Conservation (phyloP, 30 jellyfish, hydroid and myxozoan species). For the Hydractinia symbiolongicarpus region DNA sequence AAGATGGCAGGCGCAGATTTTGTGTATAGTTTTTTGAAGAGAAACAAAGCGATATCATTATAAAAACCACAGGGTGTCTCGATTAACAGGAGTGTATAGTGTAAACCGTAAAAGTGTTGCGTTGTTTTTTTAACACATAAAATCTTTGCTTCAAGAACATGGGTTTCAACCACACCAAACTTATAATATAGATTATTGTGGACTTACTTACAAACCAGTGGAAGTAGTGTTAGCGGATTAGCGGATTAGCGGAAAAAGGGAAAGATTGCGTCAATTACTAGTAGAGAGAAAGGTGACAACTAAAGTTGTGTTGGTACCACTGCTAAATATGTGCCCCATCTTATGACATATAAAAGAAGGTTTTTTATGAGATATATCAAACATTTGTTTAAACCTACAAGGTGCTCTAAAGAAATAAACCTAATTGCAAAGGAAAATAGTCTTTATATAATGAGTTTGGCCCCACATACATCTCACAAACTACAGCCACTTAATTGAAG, state of each 20-base stretch:
- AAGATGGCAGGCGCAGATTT: too few relatives aligned
- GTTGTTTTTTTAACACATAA: too few relatives aligned
- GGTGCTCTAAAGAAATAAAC: conserved; percentile 9
- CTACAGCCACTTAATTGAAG: conserved; percentile 43
- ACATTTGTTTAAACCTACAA: conserved; percentile 19
- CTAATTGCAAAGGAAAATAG: conserved; percentile 31
- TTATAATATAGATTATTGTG: background rate
- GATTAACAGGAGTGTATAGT: too few relatives aligned
- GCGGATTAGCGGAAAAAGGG: conserved; percentile 9
- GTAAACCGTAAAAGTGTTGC: too few relatives aligned
- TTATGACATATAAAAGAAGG: background rate
- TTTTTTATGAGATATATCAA: conserved; percentile 3
- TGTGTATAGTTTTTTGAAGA: too few relatives aligned
- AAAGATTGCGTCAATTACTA: background rate
- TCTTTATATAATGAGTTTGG: conserved; percentile 19
- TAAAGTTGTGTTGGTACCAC: background rate
- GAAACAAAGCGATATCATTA: too few relatives aligned
- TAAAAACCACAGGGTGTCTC: too few relatives aligned
- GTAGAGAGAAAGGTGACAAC: conserved; percentile 8
- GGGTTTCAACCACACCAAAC: background rate
- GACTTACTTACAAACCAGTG: background rate
- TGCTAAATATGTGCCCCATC: background rate
- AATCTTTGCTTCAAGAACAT: too few relatives aligned
- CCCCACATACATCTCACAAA: background rate
- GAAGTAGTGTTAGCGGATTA: conserved; percentile 5